Conservation (phyloP, 1,140 invertebrate species). For the Proctacanthus coquilletti region DNA sequence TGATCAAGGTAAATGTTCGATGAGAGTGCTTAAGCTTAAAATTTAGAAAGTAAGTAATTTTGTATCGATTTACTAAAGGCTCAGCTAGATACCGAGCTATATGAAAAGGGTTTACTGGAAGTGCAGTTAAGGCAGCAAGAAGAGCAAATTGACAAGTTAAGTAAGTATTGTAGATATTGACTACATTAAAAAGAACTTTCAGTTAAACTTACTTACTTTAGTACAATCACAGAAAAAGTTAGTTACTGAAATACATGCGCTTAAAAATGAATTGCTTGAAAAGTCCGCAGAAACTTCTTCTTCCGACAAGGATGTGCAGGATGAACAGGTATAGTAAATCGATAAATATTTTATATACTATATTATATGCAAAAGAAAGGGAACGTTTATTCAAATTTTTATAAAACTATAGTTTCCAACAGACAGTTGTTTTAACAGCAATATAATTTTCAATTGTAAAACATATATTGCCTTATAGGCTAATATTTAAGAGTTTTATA, state of each 20-base stretch:
- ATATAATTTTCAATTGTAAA: no score
- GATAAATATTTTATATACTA: no score
- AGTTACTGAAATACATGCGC: background rate
- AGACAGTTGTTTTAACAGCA: no score
- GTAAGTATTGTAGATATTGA: constrained; percentile 5
- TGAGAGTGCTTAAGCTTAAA: no score
- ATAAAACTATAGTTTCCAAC: no score
- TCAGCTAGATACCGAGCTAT: constrained; percentile 16
- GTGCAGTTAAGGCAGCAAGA: constrained; percentile 19
- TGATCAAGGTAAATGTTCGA: constrained; percentile 15
- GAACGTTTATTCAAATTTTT: no score
- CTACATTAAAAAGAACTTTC: background rate
- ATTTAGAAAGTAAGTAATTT: background rate
- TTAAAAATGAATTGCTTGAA: background rate
- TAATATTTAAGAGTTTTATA: no score
- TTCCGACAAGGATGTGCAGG: background rate
- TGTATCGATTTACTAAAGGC: constrained; percentile 1
- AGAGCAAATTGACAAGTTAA: constrained; percentile 9
- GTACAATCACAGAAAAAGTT: background rate
- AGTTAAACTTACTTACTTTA: background rate
- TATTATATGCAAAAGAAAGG: no score
- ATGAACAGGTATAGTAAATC: background rate
- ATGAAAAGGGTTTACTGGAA: constrained; percentile 20
- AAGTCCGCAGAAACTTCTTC: background rate
- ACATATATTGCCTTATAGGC: no score